Conservation (phyloP, 2,888 invertebrate genomes). For the Caenorhabditis sp. region DNA sequence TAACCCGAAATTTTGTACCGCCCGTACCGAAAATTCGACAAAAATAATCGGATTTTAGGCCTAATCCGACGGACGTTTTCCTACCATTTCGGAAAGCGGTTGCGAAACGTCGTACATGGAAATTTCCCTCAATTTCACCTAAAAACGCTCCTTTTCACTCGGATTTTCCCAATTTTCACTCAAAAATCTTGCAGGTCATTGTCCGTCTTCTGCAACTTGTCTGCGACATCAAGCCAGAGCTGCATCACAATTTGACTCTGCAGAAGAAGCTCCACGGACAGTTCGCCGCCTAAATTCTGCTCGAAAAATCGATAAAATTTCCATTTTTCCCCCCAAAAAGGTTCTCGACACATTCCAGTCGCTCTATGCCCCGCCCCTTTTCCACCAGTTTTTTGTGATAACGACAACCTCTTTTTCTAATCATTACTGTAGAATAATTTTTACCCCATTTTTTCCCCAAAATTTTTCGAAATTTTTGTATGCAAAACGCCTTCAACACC, state of each 20-base stretch:
- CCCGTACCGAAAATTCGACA: no score
- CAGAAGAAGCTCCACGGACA: slow-evolving; percentile 81
- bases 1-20: no score
- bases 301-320: background rate
- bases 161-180: background rate
- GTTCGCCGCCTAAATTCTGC: slow-evolving; percentile 68
- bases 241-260: slow-evolving; percentile 82
- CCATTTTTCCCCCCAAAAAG: background rate
- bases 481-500: slow-evolving; percentile 11
- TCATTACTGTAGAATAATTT: slow-evolving; percentile 36
- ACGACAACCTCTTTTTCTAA: slow-evolving; percentile 15
- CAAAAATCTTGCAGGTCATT: slow-evolving; percentile 79
- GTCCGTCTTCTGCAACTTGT: slow-evolving; percentile 82
- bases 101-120: no score
- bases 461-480: slow-evolving; percentile 13
- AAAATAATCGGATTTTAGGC: no score
- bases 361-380: background rate
- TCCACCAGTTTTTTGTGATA: slow-evolving; percentile 25
- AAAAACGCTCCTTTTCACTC: no score
- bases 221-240: slow-evolving; percentile 81
- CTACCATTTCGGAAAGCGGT: no score
- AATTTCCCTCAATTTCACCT: no score
- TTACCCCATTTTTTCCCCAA: background rate
- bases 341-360: slow-evolving; percentile 17
- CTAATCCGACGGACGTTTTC: no score